These are phyloP conservation scores for Leucophenga varia DNA, from an alignment of 1,140 invertebrate genomes.

Conservation along the genomic window DNA sequence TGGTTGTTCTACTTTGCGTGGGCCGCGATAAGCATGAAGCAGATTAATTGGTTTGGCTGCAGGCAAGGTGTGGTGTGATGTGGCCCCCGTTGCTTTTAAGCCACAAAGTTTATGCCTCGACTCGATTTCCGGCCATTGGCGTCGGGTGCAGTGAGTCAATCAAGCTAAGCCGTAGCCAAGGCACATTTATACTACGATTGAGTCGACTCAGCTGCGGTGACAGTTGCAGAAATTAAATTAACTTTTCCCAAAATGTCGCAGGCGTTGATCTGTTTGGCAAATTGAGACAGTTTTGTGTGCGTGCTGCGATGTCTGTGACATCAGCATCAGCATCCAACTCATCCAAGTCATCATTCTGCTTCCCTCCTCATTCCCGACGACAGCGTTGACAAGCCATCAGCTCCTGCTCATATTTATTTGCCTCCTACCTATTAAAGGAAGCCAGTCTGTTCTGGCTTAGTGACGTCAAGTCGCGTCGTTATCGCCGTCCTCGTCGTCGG, in stretches of 20 bases:
- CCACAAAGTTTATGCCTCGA: constrained; percentile 12
- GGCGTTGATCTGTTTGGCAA: constrained; percentile 22
- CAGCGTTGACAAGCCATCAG: no score
- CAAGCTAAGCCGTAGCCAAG: no score
- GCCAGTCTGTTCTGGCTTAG: constrained; percentile 14
- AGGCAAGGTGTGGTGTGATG: constrained; percentile 26
- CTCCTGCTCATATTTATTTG: constrained; percentile 17
- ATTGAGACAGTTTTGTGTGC: constrained; percentile 22
- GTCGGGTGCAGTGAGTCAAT: constrained; percentile 22
- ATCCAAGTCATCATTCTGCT: neutral
- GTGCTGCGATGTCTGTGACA: constrained; percentile 19
- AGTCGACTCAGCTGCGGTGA: constrained; percentile 18
- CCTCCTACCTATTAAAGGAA: no score
- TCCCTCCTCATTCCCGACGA: constrained; percentile 5
- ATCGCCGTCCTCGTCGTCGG: no score
- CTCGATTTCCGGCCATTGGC: constrained; percentile 25
- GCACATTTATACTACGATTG: no score
- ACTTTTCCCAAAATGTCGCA: constrained; percentile 19
- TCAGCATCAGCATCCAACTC: constrained; percentile 3
- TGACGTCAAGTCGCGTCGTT: constrained; percentile 36
- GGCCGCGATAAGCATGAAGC: constrained; percentile 18
- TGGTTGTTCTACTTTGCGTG: no score
- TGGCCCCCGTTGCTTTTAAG: constrained; percentile 13
- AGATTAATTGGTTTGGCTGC: constrained; percentile 42
- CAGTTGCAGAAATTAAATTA: constrained; percentile 38